Percentiles rank a stretch among this genome's conserved stretches.
phyloP scores from a whole-genome alignment of 2,888 invertebrate genomes.

The Limnephilus lunatus region DNA sequence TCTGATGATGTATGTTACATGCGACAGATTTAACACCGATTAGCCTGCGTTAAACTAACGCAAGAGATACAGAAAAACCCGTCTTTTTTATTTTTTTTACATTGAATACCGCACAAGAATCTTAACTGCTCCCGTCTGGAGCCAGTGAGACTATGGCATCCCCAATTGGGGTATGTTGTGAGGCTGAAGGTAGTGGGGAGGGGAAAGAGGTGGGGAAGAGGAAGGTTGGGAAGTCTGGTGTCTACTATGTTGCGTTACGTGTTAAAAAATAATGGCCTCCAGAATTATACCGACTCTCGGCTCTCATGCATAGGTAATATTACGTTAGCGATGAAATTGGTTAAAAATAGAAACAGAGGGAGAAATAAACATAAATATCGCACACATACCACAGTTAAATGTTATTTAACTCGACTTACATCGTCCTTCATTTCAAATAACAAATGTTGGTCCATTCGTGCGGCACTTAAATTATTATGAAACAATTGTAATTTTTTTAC shows the following conservation, averaged over 20 bases:
- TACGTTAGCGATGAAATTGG: background rate
- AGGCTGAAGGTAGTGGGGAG: too few species aligned
- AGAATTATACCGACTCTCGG: background rate
- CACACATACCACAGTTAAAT: background rate
- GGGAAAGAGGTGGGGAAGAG: too few species aligned
- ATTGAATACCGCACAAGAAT: too few species aligned
- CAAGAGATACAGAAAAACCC: too few species aligned
- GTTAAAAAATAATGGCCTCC: background rate
- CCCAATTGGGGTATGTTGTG: too few species aligned
- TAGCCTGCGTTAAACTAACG: too few species aligned
- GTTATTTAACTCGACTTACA: background rate
- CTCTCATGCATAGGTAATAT: background rate
- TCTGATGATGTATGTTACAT: too few species aligned
- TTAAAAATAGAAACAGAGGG: background rate
- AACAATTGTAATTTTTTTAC: conserved; percentile 2
- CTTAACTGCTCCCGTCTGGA: too few species aligned
- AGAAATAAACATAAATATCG: background rate
- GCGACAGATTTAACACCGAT: too few species aligned
- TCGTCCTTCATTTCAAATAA: background rate
- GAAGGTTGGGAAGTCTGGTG: too few species aligned
- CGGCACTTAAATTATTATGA: background rate
- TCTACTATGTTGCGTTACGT: background rate
- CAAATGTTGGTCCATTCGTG: background rate
- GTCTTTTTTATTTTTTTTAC: too few species aligned
- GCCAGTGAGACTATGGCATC: too few species aligned